Evolutionary conservation across 30 jellyfish, hydroid and myxozoan genomes (phyloP).

Genomic region (Turritopsis dohrnii): DNA sequence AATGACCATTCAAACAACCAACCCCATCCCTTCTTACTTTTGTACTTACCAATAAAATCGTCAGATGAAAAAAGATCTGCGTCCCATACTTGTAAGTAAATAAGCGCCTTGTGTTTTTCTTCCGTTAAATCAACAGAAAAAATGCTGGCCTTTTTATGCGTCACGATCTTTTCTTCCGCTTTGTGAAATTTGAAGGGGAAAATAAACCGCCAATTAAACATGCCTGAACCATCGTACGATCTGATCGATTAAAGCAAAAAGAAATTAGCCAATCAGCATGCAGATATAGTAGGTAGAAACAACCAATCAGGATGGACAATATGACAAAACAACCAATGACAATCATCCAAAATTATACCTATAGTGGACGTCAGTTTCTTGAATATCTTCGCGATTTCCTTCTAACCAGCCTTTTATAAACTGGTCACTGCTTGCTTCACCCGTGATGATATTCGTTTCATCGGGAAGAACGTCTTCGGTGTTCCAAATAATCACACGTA

Average conservation of each 20-base stretch:
- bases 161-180: conserved; percentile 57
- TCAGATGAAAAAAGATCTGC: conserved; percentile 91
- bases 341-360: conserved; percentile 27
- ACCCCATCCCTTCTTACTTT: background rate
- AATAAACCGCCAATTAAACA: conserved; percentile 54
- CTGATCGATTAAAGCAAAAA: background rate
- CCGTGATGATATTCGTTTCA: conserved; percentile 82
- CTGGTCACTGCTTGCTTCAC: conserved; percentile 91
- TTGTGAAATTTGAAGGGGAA: conserved; percentile 39
- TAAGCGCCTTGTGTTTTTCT: conserved; percentile 81
- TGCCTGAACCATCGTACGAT: conserved; percentile 46
- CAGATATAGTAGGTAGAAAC: background rate
- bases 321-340: background rate
- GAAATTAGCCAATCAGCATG: background rate
- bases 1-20: background rate
- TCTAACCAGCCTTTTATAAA: conserved; percentile 96
- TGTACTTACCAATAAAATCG: conserved; percentile 72
- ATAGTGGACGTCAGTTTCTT: conserved; percentile 94
- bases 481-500: conserved; percentile 81
- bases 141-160: conserved; percentile 65
- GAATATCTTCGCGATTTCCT: conserved; percentile 87
- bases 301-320: background rate
- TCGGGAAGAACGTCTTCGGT: conserved; percentile 73
- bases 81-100: conserved; percentile 96
- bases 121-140: conserved; percentile 81